Base-by-base conservation (phyloP, 2,888 invertebrate species). In the Gnatocerus cornutus region DNA sequence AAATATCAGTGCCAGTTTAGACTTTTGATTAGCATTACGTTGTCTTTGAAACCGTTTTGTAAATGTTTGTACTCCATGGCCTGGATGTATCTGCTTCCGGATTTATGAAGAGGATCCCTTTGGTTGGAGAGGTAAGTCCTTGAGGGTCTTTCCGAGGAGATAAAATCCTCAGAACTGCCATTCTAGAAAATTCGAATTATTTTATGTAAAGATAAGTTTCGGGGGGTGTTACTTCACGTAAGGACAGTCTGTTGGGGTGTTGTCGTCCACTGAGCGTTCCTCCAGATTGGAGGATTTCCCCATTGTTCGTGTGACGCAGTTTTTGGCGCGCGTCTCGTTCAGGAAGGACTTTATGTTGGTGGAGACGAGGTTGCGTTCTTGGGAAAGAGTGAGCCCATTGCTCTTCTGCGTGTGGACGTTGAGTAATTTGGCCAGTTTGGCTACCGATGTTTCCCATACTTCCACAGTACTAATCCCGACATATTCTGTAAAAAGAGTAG, bases 281-380 rank as follows among this genome's bases (percentile, higher is more conserved):
- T 0, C 94, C 94, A 3, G 92, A 91, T 77, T 93, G 93, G 63
- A 95, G 85, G 80, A 94, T 93, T 78, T 90, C 91, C 56, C 95
- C 95, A 85, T 95, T 95, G 84, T 93, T 91, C 1, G 95, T 95
- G 66, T 91, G 89, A 71, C 94, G 89, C 62, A 95, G 86, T 73
- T 90, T 88, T 73, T 91, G 91, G 7, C 79, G 75, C 1, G 80
- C 75, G 66, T 90, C 90, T 77, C 89, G 89, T 69, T 91, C 90
- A 6, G 93, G 93, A 29, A 94, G 86, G 65, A 93, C 93, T 76
- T 83, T 84, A 33, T 79, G 75, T 56, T 82, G 82, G 37, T 76
- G 71, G 10, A 74, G 68, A 21, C 74, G 73, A 13, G 79, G 76
- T 63, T 79, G 80, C 0, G 75, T 77, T 73, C 79, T 78, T 21